Percentiles rank a stretch among this genome's conserved stretches.
These are phyloP conservation scores for Plumapathes pennacea DNA, from an alignment of 92 coral and sea anemone species.

Conservation along the genomic window DNA sequence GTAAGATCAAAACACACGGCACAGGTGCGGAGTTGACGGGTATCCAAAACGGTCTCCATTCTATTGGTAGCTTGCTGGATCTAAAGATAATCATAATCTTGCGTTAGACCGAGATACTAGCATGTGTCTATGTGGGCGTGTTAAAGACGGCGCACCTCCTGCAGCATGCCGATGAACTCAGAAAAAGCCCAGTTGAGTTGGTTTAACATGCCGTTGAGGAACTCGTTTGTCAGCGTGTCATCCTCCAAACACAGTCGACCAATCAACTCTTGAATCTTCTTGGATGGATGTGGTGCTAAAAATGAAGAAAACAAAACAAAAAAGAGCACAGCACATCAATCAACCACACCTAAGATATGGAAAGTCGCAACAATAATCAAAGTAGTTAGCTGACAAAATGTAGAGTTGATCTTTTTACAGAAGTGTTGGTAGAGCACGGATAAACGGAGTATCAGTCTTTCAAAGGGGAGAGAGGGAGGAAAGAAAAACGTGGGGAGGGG, in stretches of 20 bases:
- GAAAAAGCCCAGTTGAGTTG: constrained; percentile 99
- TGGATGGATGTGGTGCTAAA: constrained; percentile 84
- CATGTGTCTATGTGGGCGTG: not conserved
- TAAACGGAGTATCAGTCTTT: too few relatives aligned
- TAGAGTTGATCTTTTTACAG: too few relatives aligned
- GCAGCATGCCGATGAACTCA: constrained; percentile 97
- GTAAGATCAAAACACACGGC: constrained; percentile 99
- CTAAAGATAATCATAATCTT: constrained; percentile 6
- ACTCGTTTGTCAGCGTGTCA: constrained; percentile 75
- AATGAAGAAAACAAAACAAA: not conserved
- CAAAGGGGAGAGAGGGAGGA: too few relatives aligned
- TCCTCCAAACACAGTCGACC: constrained; percentile 77
- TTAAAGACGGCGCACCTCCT: constrained; percentile 56
- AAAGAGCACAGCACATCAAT: not conserved
- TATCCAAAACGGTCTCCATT: constrained; percentile 72
- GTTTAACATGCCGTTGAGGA: constrained; percentile 89
- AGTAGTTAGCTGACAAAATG: too few relatives aligned
- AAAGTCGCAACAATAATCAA: not conserved
- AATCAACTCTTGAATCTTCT: constrained; percentile 60
- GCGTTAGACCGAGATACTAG: too few relatives aligned
- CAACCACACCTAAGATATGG: not conserved
- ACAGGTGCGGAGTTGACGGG: constrained; percentile 94
- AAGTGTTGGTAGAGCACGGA: too few relatives aligned
- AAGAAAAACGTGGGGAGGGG: too few relatives aligned
- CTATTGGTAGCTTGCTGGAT: constrained; percentile 85